A percentile compares a stretch with the other conserved stretches of the same genome.
Evolutionary conservation across 1,140 invertebrate species (phyloP).

Genomic region (Reticulitermes speratus): DNA sequence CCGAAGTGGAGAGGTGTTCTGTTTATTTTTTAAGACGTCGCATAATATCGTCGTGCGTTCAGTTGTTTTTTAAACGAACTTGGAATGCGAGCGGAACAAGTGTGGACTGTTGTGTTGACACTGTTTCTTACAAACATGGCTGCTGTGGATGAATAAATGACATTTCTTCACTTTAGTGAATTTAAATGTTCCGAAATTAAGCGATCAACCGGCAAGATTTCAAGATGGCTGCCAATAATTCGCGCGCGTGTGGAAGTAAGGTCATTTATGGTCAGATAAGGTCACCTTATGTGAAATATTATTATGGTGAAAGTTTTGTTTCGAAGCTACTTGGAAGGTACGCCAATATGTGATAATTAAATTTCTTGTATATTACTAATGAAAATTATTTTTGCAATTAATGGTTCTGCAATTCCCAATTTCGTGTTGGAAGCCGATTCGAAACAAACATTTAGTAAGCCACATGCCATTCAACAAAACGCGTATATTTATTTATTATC

Average conservation of each 20-base stretch:
- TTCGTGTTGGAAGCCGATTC: too few species aligned
- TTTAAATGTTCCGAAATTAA: neutral
- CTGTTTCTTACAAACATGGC: neutral
- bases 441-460: too few species aligned
- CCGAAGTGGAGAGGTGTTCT: slow-evolving; percentile 14
- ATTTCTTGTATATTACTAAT: too few species aligned
- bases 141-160: neutral
- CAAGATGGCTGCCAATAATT: neutral
- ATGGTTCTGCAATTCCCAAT: too few species aligned
- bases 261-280: slow-evolving; percentile 2
- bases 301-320: neutral
- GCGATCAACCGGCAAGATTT: neutral
- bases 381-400: too few species aligned
- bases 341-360: neutral
- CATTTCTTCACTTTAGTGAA: neutral
- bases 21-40: neutral
- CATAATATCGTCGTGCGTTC: neutral
- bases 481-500: too few species aligned
- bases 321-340: neutral
- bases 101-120: neutral
- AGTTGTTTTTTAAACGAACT: neutral
- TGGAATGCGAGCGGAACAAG: neutral
- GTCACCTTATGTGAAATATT: neutral
- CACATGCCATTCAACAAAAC: too few species aligned
- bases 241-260: neutral